Conservation (phyloP, 2,888 invertebrate genomes). For the Galerucella nymphaeae region DNA sequence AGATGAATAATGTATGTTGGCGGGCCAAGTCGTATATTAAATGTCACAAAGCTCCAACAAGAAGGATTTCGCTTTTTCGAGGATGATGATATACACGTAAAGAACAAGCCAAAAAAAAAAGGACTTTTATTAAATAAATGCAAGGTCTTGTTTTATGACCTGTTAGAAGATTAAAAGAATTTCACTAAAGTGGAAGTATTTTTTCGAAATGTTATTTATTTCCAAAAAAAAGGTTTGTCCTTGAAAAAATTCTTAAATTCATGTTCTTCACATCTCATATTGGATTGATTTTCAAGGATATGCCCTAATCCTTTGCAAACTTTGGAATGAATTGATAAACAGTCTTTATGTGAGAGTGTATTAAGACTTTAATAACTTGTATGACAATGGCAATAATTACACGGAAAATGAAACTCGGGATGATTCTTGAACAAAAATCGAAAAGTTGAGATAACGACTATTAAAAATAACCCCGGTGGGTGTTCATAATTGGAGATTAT, state of each 20-base stretch:
- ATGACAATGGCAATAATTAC: neutral
- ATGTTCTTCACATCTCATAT: too few relatives aligned
- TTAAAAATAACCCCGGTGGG: neutral
- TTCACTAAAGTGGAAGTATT: too few relatives aligned
- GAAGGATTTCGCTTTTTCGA: neutral
- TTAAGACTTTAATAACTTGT: too few relatives aligned
- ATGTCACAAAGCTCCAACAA: slow-evolving; percentile 41
- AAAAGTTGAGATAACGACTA: neutral
- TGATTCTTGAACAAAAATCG: too few relatives aligned
- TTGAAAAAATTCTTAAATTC: too few relatives aligned
- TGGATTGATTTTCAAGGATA: too few relatives aligned
- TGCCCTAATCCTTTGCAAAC: too few relatives aligned
- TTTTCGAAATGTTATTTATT: too few relatives aligned
- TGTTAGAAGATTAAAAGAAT: too few relatives aligned
- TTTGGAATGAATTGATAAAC: too few relatives aligned
- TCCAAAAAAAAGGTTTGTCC: too few relatives aligned
- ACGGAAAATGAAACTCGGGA: neutral
- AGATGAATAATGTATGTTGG: slow-evolving; percentile 54
- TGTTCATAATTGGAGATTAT: neutral
- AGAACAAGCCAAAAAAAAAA: neutral
- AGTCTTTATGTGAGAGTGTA: too few relatives aligned
- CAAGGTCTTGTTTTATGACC: neutral
- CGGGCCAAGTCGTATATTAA: slow-evolving; percentile 55
- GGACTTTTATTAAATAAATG: neutral
- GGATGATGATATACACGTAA: slow-evolving; percentile 3